Percentiles rank a stretch among this genome's conserved stretches.
Conservation (phyloP, 2,113 vertebrate genomes). For the Neopipo cinnamomea region DNA sequence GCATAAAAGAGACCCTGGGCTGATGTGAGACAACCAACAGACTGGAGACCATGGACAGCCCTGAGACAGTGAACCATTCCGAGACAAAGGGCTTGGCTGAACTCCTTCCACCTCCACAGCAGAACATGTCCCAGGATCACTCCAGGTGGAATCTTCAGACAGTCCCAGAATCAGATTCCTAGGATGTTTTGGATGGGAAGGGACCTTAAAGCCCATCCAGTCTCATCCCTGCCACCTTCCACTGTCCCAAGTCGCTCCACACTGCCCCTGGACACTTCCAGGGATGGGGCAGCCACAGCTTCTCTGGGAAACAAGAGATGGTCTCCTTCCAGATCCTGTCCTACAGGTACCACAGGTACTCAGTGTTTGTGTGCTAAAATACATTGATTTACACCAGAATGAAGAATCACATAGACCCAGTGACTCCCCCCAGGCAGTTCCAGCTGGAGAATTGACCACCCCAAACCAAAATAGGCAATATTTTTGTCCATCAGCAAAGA, state of each 20-base stretch:
- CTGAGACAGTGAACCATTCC: not conserved
- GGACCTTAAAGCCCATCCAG: not conserved
- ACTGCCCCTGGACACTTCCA: not conserved
- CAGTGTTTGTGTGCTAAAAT: not conserved
- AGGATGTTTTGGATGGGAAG: not conserved
- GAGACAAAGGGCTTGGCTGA: not conserved
- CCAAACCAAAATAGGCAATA: not conserved
- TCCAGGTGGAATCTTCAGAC: not conserved
- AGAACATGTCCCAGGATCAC: not conserved
- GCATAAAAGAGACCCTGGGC: not conserved
- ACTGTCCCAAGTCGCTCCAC: not conserved
- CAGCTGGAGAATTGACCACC: not conserved
- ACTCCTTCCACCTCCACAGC: not conserved
- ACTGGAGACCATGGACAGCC: not conserved
- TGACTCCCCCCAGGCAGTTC: not conserved
- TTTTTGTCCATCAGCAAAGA: not conserved
- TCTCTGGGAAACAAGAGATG: not conserved
- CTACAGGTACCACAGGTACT: accelerated
- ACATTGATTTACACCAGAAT: not conserved
- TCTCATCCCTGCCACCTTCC: not conserved
- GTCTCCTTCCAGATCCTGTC: not conserved
- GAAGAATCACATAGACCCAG: not conserved
- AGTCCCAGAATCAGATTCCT: not conserved
- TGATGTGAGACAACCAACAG: not conserved
- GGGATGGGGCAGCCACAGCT: not conserved